Base-by-base conservation (phyloP, 2,797 vertebrate species). In the Myioborus melanocephalus region DNA sequence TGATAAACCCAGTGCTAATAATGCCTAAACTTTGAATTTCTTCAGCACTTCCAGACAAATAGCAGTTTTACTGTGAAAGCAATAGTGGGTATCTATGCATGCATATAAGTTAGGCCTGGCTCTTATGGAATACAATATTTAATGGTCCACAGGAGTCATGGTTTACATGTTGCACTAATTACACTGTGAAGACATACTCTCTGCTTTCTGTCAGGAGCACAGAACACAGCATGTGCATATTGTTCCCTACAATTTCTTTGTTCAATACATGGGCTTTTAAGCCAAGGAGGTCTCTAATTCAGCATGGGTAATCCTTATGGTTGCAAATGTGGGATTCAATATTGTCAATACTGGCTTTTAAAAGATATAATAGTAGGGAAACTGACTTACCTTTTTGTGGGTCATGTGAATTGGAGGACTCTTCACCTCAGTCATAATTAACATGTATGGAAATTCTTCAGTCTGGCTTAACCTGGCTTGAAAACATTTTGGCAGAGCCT, bases 141-240 rank as follows among this genome's bases (percentile, higher is more conserved):
- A 55, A 27, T 55, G 76, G 61, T 59, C 53, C 34, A 77, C 57
- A 21, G 30, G 27, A 91, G 27, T 23, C 30, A 71, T 17, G 28
- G 30, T 6, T 19, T 68, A 70, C 26, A 11, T 18, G 28, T 59
- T 87, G 35, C 63, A 79, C 50, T 91, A 68, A 79, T 19, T 66
- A 49, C 49, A 69, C 14, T 85, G 76, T 49, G 60, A 73, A 88
- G 79, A 52, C 14, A 55, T 9, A 13, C 14, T 64, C 60, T 80
- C 73, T 71, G 23, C 30, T 73, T 95, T 77, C 60, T 90, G 16
- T 34, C 71, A 85, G 81, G 56, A 83, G 68, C 39, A n/a, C n/a
- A 81, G 44, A 80, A 72, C 20, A 63, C 35, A 65, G 46, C 39
- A 57, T 47, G 16, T 37, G 37, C 23, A 9, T 78, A 44, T 47